Evolutionary conservation across 1,140 invertebrate species (phyloP).

Genomic region (Drosophila jambulina): DNA sequence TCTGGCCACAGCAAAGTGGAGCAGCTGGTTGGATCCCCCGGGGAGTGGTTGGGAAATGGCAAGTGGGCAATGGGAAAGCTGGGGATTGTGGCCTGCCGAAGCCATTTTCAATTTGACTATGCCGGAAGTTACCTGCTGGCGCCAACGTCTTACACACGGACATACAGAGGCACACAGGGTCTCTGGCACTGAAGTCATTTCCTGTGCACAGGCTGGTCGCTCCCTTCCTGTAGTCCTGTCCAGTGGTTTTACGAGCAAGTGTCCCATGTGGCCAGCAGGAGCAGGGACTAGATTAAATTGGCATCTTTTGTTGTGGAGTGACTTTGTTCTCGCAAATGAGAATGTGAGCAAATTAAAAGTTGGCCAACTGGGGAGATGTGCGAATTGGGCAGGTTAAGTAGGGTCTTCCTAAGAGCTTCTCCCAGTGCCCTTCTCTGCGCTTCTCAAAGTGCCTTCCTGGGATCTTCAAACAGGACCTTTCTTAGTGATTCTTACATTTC

Average conservation of each 20-base stretch:
- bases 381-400: conserved; percentile 15
- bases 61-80: not conserved
- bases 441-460: not conserved
- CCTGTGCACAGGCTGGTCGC: conserved; percentile 55
- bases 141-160: conserved; percentile 59
- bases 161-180: not conserved
- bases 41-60: conserved; percentile 2
- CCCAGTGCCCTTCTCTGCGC: no score
- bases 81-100: conserved; percentile 35
- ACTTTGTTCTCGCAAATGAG: conserved; percentile 80
- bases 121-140: conserved; percentile 84
- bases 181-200: conserved; percentile 77
- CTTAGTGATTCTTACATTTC: not conserved
- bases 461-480: not conserved
- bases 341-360: conserved; percentile 78
- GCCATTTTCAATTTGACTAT: conserved; percentile 82
- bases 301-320: conserved; percentile 83
- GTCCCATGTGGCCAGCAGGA: conserved; percentile 81
- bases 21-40: conserved; percentile 54
- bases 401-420: not conserved
- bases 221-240: conserved; percentile 32
- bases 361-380: conserved; percentile 47
- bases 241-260: conserved; percentile 72
- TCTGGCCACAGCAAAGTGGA: conserved; percentile 76
- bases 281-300: conserved; percentile 84